Percentiles rank a stretch among this genome's conserved stretches.
phyloP scores from a whole-genome alignment of 2,113 vertebrate species.

The Thermophis baileyi region DNA sequence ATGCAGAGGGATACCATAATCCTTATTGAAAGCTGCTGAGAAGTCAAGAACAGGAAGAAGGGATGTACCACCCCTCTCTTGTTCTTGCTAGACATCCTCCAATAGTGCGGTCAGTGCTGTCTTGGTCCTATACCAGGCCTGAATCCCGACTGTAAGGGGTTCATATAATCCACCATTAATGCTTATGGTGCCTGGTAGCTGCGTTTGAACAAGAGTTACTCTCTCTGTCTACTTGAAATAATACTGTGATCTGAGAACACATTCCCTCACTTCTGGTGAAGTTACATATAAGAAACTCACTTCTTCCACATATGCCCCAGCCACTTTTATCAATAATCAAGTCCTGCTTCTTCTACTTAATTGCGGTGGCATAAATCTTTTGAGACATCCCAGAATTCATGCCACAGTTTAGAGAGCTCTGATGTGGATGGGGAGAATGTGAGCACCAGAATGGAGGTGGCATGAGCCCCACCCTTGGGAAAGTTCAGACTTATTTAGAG shows the following conservation, averaged over 20 bases:
- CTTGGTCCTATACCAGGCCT: background rate
- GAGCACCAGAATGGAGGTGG: background rate
- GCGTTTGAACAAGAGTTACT: background rate
- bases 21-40: background rate
- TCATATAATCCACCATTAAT: background rate
- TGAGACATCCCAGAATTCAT: background rate
- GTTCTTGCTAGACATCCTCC: background rate
- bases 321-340: background rate
- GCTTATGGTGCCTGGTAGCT: background rate
- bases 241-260: background rate
- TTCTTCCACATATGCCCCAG: background rate
- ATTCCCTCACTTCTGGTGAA: background rate
- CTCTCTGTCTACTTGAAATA: background rate
- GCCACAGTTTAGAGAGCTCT: background rate
- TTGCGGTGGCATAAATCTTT: background rate
- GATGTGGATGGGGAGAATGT: background rate
- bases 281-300: background rate
- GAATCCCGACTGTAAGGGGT: background rate
- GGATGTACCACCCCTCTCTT: background rate
- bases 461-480: background rate
- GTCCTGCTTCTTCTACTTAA: background rate
- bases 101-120: background rate
- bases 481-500: background rate
- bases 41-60: background rate
- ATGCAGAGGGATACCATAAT: background rate